Base-by-base conservation (phyloP, 2,888 invertebrate species). In the Harpalus rubripes region DNA sequence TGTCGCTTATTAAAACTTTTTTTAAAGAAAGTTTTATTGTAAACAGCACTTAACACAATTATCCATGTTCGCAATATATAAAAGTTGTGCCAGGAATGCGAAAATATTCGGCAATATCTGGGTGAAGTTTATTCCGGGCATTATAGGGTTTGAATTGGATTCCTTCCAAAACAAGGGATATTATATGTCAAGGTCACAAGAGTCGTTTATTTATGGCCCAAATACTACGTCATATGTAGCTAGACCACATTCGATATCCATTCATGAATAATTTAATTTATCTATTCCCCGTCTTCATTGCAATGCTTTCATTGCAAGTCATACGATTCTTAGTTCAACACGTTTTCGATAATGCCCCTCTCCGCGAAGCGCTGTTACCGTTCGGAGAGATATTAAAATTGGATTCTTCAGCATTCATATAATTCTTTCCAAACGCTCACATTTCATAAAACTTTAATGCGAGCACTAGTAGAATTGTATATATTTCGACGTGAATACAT, bases 171-270 rank as follows among this genome's bases (percentile, higher is more conserved):
- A 74, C 72, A 74, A 74, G 15, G 72, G 15, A 41, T 41, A 44
- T 44, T 74, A 44, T 74, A 74, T 74, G 72, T 74, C 72, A 74
- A 74, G 72, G 72, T 52, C 72, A 74, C 41, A 44, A 6, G 5
- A 44, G 41, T 74, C 41, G 18, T 44, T 18, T 74, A 44, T 74
- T 74, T 74, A 16, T 74, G 18, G 18, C 44, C 44, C 44, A 44
- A 72, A 74, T 74, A n/a, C n/a, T n/a, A 74, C 44, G 72, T 74
- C 68, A 68, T 68, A 39, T 68, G 68, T 68, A 68, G 68, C 68
- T 32, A 68, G 68, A 68, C 68, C 32, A 68, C 68, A 68, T 39
- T 68, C 68, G 32, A 68, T 68, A 68, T 68, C 39, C 68, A 26
- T 68, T 68, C 39, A 68, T 68, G 39, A 68, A 68, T 68, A 68